A percentile compares a stretch with the other conserved stretches of the same genome.
Conservation (phyloP, 2,888 invertebrate genomes). For the Chesias legatella region DNA sequence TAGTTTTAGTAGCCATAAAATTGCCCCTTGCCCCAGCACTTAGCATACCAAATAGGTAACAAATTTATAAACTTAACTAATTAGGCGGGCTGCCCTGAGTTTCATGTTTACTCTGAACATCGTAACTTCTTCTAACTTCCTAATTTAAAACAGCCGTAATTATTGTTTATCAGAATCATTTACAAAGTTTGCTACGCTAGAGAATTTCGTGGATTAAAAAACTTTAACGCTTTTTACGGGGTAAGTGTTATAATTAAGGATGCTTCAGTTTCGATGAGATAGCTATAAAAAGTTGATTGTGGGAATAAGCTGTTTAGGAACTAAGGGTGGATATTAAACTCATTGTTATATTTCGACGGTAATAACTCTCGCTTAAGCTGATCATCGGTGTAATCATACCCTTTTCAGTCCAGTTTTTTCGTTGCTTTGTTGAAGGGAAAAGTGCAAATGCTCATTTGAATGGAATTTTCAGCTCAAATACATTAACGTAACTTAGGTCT, state of each 20-base stretch:
- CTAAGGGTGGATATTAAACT: conserved; percentile 1
- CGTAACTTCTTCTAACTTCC: conserved; percentile 58
- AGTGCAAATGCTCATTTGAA: no score
- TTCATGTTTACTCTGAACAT: conserved; percentile 65
- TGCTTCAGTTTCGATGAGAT: no score
- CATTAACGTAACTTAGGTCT: no score
- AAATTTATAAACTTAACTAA: conserved; percentile 74
- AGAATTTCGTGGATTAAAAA: conserved; percentile 43
- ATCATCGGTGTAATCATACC: no score
- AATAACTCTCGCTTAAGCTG: no score
- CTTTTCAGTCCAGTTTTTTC: no score
- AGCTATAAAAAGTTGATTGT: no score
- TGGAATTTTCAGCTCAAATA: no score
- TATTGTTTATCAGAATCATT: conserved; percentile 56
- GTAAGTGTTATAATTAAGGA: conserved; percentile 18
- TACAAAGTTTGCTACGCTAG: conserved; percentile 37
- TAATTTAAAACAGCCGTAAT: conserved; percentile 64
- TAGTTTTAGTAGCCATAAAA: conserved; percentile 41
- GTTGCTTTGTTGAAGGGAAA: no score
- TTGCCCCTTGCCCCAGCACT: conserved; percentile 49
- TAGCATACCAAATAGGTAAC: conserved; percentile 75
- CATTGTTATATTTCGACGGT: no score
- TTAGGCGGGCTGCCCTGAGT: conserved; percentile 60
- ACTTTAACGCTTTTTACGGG: conserved; percentile 29
- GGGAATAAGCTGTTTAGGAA: not conserved